Conservation (phyloP, 1,140 invertebrate genomes). For the Anastrepha ludens region DNA sequence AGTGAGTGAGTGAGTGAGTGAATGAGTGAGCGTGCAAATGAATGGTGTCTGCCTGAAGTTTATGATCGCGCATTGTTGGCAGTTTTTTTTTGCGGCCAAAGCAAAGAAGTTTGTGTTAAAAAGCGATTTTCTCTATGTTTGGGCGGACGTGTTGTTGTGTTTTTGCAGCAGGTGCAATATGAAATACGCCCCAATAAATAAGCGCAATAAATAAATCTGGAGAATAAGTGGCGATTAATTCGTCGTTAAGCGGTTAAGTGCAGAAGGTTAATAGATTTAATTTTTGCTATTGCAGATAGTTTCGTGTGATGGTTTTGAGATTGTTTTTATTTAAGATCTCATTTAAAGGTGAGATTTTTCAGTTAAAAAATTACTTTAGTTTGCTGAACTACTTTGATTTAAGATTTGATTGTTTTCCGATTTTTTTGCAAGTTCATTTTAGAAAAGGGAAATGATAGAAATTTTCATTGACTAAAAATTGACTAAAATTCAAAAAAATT, state of each 20-base stretch:
- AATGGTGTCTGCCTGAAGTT: neutral
- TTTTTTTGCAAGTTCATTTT: no score
- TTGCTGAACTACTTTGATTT: no score
- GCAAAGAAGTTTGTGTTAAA: constrained; percentile 28
- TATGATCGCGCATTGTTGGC: constrained; percentile 10
- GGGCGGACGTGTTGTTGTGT: constrained; percentile 39
- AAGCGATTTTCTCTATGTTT: constrained; percentile 6
- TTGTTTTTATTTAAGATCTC: neutral
- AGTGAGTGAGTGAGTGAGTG: neutral
- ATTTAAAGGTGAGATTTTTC: neutral
- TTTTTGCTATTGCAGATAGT: neutral
- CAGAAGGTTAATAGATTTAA: constrained; percentile 32
- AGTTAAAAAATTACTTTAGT: no score
- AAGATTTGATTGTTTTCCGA: no score
- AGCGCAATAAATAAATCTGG: constrained; percentile 40
- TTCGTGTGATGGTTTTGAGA: neutral
- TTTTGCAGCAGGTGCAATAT: constrained; percentile 8
- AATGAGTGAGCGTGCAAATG: neutral
- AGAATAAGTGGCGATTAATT: constrained; percentile 33
- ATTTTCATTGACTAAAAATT: no score
- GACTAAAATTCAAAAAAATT: no score
- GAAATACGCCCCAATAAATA: constrained; percentile 33
- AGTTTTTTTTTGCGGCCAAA: neutral
- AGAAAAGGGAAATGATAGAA: no score
- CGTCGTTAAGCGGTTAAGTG: constrained; percentile 30